phyloP scores from a whole-genome alignment of 2,113 vertebrate genomes.

The Myrmecobius fasciatus region DNA sequence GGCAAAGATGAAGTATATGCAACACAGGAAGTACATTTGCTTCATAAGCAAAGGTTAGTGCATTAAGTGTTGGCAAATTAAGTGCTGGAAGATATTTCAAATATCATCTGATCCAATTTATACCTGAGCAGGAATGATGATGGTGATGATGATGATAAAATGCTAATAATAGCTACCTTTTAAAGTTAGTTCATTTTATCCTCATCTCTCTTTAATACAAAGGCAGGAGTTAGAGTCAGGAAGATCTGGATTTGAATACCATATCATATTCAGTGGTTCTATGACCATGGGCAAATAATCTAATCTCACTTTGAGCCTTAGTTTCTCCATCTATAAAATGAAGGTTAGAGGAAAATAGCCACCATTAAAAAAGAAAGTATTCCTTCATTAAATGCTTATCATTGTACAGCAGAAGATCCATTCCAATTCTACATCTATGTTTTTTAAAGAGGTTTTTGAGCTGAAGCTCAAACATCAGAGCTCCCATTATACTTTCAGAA shows the following conservation, averaged over 20 bases:
- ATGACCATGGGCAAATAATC: not conserved
- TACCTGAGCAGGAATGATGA: not conserved
- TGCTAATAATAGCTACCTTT: not conserved
- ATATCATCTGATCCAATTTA: not conserved
- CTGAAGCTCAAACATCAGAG: not conserved
- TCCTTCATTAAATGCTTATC: not conserved
- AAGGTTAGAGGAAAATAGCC: not conserved
- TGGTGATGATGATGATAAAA: no score
- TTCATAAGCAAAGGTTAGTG: not conserved
- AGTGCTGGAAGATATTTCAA: not conserved
- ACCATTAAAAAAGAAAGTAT: not conserved
- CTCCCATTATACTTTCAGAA: not conserved
- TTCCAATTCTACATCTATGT: not conserved
- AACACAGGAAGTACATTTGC: not conserved
- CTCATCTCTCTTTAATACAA: not conserved
- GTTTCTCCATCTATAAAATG: not conserved
- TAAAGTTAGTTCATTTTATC: not conserved
- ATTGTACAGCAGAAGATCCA: not conserved
- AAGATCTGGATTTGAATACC: not conserved
- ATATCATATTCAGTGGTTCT: not conserved
- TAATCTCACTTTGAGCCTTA: not conserved
- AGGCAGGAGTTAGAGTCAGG: not conserved
- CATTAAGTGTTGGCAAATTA: not conserved
- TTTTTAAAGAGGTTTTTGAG: not conserved
- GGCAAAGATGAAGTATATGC: not conserved